Evolutionary conservation across 2,888 invertebrate genomes (phyloP).

Genomic region (Thymelicus acteon): DNA sequence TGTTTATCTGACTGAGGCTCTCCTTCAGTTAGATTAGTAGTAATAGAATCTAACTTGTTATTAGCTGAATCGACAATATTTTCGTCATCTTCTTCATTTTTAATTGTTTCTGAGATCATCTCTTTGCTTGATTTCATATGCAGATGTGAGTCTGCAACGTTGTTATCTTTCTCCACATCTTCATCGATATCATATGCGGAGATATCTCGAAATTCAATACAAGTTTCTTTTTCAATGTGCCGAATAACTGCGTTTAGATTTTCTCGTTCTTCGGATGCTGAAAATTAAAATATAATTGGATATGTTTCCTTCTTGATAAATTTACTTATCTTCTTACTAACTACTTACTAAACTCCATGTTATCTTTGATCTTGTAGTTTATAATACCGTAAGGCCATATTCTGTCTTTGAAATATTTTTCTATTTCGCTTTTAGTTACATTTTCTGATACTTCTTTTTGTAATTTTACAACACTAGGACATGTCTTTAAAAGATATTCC

Average conservation of each 20-base stretch:
- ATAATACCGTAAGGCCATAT: conserved; percentile 70
- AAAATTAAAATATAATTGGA: conserved; percentile 33
- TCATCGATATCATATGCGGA: conserved; percentile 40
- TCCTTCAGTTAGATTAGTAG: neutral
- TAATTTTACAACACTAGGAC: conserved; percentile 64
- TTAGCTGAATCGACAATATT: neutral
- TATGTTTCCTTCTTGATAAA: neutral
- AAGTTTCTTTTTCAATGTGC: conserved; percentile 75
- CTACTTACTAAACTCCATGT: conserved; percentile 68
- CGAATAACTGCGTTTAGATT: conserved; percentile 69
- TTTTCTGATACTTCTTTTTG: conserved; percentile 32
- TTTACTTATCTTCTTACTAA: too few relatives aligned
- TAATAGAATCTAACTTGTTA: too few relatives aligned
- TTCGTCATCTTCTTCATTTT: neutral
- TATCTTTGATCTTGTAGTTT: conserved; percentile 62
- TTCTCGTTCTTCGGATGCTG: conserved; percentile 72
- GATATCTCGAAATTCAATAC: conserved; percentile 62
- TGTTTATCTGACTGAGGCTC: neutral
- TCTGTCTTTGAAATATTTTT: conserved; percentile 62
- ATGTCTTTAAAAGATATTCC: conserved; percentile 69
- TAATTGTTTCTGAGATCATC: neutral
- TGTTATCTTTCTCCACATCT: conserved; percentile 10
- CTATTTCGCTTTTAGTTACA: conserved; percentile 52
- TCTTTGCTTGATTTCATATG: neutral
- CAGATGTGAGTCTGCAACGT: neutral